Evolutionary conservation across 2,113 vertebrate genomes (phyloP), one percentile per base, ranked within the genome.

Genomic region (Psettodes erumei): DNA sequence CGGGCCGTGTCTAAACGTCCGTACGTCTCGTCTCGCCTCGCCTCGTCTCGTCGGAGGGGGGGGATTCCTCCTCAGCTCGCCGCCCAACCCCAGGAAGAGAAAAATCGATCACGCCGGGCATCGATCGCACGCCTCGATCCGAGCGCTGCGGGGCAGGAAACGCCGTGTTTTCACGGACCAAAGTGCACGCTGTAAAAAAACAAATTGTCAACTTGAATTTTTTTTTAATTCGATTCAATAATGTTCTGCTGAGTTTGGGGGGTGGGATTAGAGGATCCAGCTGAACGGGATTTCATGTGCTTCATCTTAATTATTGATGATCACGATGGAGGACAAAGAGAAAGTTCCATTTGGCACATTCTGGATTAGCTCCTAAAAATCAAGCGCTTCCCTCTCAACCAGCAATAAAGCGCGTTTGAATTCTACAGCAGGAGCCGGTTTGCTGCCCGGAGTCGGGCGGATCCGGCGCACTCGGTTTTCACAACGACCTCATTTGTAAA

Each of bases 11-110:
- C n/a, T n/a, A n/a, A n/a, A n/a, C n/a, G n/a, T n/a, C n/a, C n/a
- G n/a, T n/a, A n/a, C n/a, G n/a, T n/a, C n/a, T n/a, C n/a, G n/a
- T n/a, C n/a, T n/a, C n/a, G n/a, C n/a, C n/a, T n/a, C n/a, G n/a
- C n/a, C n/a, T n/a, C n/a, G n/a, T n/a, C n/a, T n/a, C n/a, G n/a
- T n/a, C n/a, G 45, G 45, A 12, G n/a, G 47, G 6, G n/a, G 47
- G 73, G 61, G 79, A 79, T 76, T 79, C 70, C 61, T 77, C 66
- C 61, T 65, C 55, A 76, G 80, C 82, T 53, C 59, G 18, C 33
- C 72, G 78, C 70, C 76, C 35, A 86, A 79, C 68, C 77, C 72
- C n/a, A n/a, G n/a, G n/a, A 83, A 88, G 85, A 79, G 73, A 85
- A 81, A 6, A 75, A 88, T 81, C 69, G 85, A 88, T 85, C 66